phyloP scores from a whole-genome alignment of 2,797 vertebrate genomes.

The Discoglossus pictus region DNA sequence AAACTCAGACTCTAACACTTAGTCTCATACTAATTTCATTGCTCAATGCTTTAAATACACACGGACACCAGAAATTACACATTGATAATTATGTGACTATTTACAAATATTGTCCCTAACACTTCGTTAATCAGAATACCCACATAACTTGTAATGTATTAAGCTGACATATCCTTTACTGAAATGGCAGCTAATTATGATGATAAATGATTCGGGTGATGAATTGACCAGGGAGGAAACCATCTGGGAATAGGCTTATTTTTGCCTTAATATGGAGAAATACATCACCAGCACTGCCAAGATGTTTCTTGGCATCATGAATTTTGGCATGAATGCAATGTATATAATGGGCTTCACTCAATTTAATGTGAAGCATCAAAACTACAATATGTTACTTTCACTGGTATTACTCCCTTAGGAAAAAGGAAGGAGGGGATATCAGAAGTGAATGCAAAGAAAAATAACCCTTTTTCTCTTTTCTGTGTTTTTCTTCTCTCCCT shows the following conservation, averaged over 20 bases:
- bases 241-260: constrained; percentile 8
- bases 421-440: not conserved
- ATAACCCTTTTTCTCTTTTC: constrained; percentile 47
- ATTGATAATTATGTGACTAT: too few relatives aligned
- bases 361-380: constrained; percentile 26
- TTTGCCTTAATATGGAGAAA: constrained; percentile 42
- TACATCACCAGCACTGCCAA: constrained; percentile 15
- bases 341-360: constrained; percentile 6
- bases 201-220: constrained; percentile 45
- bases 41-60: too few relatives aligned
- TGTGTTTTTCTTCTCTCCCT: constrained; percentile 56
- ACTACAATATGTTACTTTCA: constrained; percentile 5
- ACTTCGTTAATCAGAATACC: too few relatives aligned
- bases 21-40: too few relatives aligned
- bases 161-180: constrained; percentile 34
- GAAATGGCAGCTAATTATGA: constrained; percentile 40
- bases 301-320: not conserved
- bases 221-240: constrained; percentile 33
- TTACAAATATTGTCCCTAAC: too few relatives aligned
- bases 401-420: not conserved
- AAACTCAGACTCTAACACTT: too few relatives aligned
- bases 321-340: constrained; percentile 24
- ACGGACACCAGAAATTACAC: too few relatives aligned
- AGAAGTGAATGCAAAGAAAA: not conserved
- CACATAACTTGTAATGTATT: constrained; percentile 17